Percentiles rank a stretch among this genome's conserved stretches.
Conservation (phyloP, 1,140 invertebrate species). For the Diachasmimorpha longicaudata region DNA sequence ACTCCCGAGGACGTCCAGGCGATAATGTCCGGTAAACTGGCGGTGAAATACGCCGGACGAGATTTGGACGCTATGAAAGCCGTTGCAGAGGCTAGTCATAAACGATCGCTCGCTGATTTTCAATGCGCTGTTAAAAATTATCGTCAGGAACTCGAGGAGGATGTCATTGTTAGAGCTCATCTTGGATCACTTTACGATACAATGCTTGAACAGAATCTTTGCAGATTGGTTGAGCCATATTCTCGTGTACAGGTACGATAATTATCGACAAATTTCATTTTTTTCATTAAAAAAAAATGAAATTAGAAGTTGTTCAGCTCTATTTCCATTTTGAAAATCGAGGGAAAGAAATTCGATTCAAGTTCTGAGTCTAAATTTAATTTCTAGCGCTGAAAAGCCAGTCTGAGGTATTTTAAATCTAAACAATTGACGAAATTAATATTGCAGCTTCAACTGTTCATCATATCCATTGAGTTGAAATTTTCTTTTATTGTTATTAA, state of each 20-base stretch:
- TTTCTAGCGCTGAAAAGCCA: no score
- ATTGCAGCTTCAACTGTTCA: no score
- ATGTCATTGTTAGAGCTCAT: conserved; percentile 96
- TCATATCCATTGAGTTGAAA: no score
- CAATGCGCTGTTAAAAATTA: conserved; percentile 86
- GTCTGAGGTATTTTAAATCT: no score
- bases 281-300: no score
- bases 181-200: conserved; percentile 96
- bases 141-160: conserved; percentile 90
- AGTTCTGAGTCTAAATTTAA: no score
- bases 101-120: conserved; percentile 96
- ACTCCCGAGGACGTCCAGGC: conserved; percentile 94
- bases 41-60: conserved; percentile 92
- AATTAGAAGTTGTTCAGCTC: no score
- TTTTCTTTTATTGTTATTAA: no score
- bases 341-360: no score
- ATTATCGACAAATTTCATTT: background rate
- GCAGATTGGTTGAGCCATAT: conserved; percentile 98
- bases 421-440: no score
- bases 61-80: conserved; percentile 98
- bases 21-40: conserved; percentile 95
- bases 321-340: no score
- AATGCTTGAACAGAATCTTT: conserved; percentile 99
- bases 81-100: conserved; percentile 94
- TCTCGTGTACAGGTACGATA: conserved; percentile 87